Conservation (phyloP, 92 coral and sea anemone genomes). For the Siderastrea radians region DNA sequence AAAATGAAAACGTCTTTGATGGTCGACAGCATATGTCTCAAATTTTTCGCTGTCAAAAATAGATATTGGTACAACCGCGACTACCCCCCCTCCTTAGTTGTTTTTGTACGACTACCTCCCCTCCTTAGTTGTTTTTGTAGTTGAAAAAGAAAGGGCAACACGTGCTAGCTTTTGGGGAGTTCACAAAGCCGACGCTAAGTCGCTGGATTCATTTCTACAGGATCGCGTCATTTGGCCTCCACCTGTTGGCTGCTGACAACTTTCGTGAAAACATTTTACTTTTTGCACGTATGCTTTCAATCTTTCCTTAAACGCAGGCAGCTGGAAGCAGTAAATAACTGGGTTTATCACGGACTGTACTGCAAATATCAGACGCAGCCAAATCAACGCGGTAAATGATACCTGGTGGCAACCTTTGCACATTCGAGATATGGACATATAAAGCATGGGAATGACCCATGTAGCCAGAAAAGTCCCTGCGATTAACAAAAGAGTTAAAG, state of each 20-base stretch:
- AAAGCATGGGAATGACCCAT: not conserved
- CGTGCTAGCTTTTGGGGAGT: no score
- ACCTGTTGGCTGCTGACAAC: not conserved
- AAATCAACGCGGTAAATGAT: not conserved
- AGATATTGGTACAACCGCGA: no score
- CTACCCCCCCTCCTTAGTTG: no score
- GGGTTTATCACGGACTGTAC: conserved; percentile 10
- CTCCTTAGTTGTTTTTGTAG: no score
- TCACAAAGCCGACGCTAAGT: no score
- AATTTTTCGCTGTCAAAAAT: no score
- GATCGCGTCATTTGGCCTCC: no score
- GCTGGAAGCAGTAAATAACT: not conserved
- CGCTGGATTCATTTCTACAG: no score
- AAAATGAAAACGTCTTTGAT: no score
- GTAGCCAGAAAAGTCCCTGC: not conserved
- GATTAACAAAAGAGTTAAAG: not conserved
- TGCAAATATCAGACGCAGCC: not conserved
- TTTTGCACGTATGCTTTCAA: not conserved
- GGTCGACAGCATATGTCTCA: no score
- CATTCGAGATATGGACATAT: not conserved
- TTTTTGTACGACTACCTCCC: no score
- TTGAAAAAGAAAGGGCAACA: no score
- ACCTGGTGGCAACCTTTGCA: not conserved
- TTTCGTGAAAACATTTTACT: not conserved
- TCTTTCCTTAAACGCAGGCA: not conserved